Evolutionary conservation across 2,113 vertebrate species (phyloP).

Genomic region (Scolopax mira): DNA sequence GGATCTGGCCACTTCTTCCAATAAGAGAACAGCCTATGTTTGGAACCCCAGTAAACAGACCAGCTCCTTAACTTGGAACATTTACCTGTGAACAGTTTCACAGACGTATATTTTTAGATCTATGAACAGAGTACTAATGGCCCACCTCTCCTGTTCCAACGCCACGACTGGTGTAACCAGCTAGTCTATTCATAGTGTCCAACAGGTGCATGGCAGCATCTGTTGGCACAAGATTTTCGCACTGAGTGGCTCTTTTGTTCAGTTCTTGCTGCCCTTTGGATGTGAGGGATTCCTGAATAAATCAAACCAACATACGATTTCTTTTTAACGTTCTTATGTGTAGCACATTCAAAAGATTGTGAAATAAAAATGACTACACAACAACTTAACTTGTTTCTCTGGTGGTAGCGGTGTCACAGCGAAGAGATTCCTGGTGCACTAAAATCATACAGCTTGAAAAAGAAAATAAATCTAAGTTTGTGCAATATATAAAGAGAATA

Average conservation of each 20-base stretch:
- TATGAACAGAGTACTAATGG: background rate
- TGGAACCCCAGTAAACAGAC: background rate
- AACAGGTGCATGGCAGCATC: slow-evolving; percentile 41
- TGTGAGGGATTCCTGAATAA: background rate
- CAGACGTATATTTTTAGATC: background rate
- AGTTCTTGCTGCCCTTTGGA: background rate
- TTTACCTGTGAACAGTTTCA: slow-evolving; percentile 31
- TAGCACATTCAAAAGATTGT: background rate
- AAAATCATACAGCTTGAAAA: background rate
- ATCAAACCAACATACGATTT: background rate
- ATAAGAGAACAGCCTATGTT: background rate
- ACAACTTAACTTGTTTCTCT: background rate
- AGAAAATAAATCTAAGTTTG: no score
- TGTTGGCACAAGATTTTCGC: background rate
- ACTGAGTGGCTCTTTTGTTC: background rate
- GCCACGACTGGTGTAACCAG: background rate
- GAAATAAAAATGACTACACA: background rate
- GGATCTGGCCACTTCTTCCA: background rate
- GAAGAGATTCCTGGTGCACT: background rate
- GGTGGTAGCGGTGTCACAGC: background rate
- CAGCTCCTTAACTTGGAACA: background rate
- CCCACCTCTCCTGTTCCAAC: slow-evolving; percentile 35
- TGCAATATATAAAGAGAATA: background rate
- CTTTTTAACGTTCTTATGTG: background rate
- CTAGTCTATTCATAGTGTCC: background rate